Base-by-base conservation (phyloP, 1,140 invertebrate genomes). In the Medauroidea extradentata region DNA sequence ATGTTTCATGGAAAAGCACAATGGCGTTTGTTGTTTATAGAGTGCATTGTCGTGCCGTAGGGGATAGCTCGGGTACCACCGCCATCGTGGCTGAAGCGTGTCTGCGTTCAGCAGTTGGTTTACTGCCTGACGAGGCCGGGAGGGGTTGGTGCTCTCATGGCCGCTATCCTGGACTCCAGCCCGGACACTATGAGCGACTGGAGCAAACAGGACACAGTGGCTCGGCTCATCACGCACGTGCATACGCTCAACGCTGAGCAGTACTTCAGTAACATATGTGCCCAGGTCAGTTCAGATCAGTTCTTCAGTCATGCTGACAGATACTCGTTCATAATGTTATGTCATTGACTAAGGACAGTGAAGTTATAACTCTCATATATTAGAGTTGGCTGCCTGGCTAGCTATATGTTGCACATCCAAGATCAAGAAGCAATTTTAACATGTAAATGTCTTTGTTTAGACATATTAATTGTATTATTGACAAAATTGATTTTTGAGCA, bases 201-300 rank as follows among this genome's bases (percentile, higher is more conserved):
- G 81, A 18, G 73, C 73, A 59, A 78, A 84, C 62, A 88, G 85
- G 86, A 79, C 80, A 64, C 83, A 83, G 75, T 88, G 58, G 81
- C 80, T 29, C 16, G 44, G 7, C 43, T 57, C 16, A 29, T 57
- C n/a, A 49, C 44, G 13, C 48, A 44, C 25, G 44, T 51, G 5
- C 56, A 57, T 16, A 48, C 44, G 4, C 18, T 23, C 11, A 34
- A 50, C 24, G 25, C 44, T 18, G 56, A 57, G 39, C 44, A 50
- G 44, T 57, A 57, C 34, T 57, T 39, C 44, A 57, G 50, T 18
- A 50, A 51, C 19, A 64, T 73, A 16, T 59, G 60, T 18, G 64
- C 70, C 16, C 72, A 73, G 65, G 69, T 73, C 63, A 23, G 53
- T 2, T 2, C 41, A n/a, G n/a, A n/a, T n/a, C n/a, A n/a, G n/a